Base-by-base conservation (phyloP, 1,140 invertebrate species). In the Homalodisca vitripennis region DNA sequence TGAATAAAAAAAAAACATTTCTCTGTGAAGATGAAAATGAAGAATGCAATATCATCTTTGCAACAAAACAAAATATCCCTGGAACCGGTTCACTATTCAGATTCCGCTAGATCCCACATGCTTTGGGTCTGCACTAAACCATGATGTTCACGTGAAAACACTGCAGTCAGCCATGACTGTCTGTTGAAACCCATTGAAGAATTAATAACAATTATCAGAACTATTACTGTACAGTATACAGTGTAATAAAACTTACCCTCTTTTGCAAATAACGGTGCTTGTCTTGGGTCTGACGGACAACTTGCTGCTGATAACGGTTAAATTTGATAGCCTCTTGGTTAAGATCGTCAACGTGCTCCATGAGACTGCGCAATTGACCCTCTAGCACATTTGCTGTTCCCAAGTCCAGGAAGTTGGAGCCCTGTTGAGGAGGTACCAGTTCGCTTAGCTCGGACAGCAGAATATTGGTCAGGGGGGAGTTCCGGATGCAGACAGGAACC, bases 291-390 rank as follows among this genome's bases (percentile, higher is more conserved):
- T 97, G 94, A 73, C 87, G 85, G 12, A 91, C 87, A 14, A 94
- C 90, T 76, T 94, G 84, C 75, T 95, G 90, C 80, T 98, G 95
- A 81, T 93, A 97, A 72, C 97, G 92, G 76, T 97, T 95, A 80
- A 97, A 97, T 78, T 98, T 98, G 77, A 95, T 97, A 0, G 95
- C 92, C 79, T 98, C 96, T 80, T 98, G 95, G 77, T 96, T 96
- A 13, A 98, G 80, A 78, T 98, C 95, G 80, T 99, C 98, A 0
- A 99, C 95, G 74, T 94, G 88, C 73, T 98, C 96, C 89, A 99
- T 98, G 74, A 98, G 80, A 75, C 92, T 92, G 64, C 95, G 87
- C 46, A 99, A 82, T 78, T 98, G 96, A 74, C 92, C 95, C 83
- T 99, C 97, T 71, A 99, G 82, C 22, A 98, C 93, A 53, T 84